Evolutionary conservation across 2,888 invertebrate genomes (phyloP), one percentile per base, ranked within the genome.

Genomic region (Tortrix viridana): DNA sequence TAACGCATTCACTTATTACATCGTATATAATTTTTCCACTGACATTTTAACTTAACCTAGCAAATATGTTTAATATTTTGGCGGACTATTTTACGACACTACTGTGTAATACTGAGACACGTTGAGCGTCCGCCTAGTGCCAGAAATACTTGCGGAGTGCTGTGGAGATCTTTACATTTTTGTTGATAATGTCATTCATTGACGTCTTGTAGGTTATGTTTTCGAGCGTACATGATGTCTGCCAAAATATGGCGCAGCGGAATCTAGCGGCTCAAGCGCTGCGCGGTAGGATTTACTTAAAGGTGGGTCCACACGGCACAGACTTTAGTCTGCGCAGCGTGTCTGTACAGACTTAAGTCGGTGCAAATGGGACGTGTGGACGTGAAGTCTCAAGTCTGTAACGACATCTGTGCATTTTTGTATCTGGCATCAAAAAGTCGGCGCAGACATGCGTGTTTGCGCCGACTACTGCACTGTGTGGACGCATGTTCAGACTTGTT

Each of bases 201-300:
- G 44, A 23, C 54, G 50, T 23, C 26, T 61, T 20, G 49, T 71
- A 78, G 79, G 77, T 81, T 80, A 80, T 73, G 67, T 72, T 60
- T 69, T 54, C 48, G 19, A 18, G 65, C 64, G 60, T 74, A 77
- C 76, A 69, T 76, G 76, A 78, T 67, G 49, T 67, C 60, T 62
- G 50, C 55, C 59, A 56, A 49, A 61, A 50, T 63, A 57, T 66
- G 69, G 65, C 62, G 63, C 60, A 63, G 32, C 37, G 20, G 50
- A 54, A 54, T 19, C 38, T 49, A 73, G 72, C 74, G 69, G 59
- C 62, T 74, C 9, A 48, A 82, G 80, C 81, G 67, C 68, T 73
- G 67, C 37, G 55, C 43, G 16, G 16, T n/a, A n/a, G n/a, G n/a
- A n/a, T n/a, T n/a, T n/a, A n/a, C n/a, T n/a, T n/a, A n/a, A n/a